A percentile compares a stretch with the other conserved stretches of the same genome.
These are phyloP conservation scores for Ctenochaetus hawaiiensis DNA, from an alignment of 2,797 vertebrate species.

Conservation along the genomic window DNA sequence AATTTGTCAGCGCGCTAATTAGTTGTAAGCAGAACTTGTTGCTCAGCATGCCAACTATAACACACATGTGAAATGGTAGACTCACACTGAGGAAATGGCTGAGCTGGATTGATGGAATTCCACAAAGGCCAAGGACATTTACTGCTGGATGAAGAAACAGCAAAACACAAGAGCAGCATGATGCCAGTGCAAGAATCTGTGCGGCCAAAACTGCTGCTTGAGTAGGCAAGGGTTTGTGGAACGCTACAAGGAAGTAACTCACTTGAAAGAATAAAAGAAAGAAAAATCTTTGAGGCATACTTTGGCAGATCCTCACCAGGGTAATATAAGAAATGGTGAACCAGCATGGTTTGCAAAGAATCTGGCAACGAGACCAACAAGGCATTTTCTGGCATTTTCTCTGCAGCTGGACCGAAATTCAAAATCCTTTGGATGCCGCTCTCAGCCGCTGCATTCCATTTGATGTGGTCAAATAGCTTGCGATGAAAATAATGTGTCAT, in stretches of 20 bases:
- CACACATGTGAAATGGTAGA: constrained; percentile 49
- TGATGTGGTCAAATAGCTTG: constrained; percentile 43
- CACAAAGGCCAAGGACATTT: constrained; percentile 58
- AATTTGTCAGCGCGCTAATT: constrained; percentile 71
- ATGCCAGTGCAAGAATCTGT: constrained; percentile 39
- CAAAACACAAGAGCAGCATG: constrained; percentile 44
- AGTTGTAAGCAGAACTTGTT: constrained; percentile 54
- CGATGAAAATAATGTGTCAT: constrained; percentile 51
- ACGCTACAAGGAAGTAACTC: constrained; percentile 45
- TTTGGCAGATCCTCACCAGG: constrained; percentile 57
- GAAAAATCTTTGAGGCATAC: constrained; percentile 46
- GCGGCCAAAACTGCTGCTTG: constrained; percentile 62
- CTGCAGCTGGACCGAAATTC: constrained; percentile 50
- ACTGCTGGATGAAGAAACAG: constrained; percentile 61
- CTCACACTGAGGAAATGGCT: constrained; percentile 52
- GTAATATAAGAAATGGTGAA: constrained; percentile 59
- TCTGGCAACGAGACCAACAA: constrained; percentile 43
- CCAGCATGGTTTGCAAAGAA: constrained; percentile 46
- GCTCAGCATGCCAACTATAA: constrained; percentile 59
- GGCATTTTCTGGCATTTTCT: constrained; percentile 46
- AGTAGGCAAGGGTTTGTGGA: constrained; percentile 41
- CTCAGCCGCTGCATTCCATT: constrained; percentile 17
- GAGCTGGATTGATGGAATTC: constrained; percentile 58
- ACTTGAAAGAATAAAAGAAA: constrained; percentile 41
- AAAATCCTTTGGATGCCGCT: constrained; percentile 37